These are phyloP conservation scores for Phenacoccus solenopsis DNA, from an alignment of 1,140 invertebrate genomes.

Conservation along the genomic window DNA sequence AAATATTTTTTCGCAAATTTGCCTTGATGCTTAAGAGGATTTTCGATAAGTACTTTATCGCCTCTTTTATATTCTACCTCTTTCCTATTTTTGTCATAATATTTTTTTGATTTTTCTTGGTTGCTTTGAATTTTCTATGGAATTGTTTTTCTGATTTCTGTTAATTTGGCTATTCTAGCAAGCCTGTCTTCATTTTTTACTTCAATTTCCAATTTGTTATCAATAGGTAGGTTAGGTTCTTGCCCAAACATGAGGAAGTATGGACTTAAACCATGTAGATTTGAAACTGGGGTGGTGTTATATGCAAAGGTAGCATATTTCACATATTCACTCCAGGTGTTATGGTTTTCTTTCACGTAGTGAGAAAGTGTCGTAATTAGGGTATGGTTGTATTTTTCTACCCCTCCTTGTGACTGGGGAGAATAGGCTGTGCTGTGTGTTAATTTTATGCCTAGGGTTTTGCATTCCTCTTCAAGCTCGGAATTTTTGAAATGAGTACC, in stretches of 20 bases:
- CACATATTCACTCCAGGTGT: background rate
- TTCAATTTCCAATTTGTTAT: background rate
- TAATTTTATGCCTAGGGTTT: background rate
- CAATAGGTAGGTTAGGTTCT: background rate
- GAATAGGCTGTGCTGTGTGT: background rate
- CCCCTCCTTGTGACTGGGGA: background rate
- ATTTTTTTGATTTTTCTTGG: background rate
- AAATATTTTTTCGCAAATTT: too few relatives aligned
- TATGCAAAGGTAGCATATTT: background rate
- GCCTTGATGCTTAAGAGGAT: too few relatives aligned
- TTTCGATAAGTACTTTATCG: too few relatives aligned
- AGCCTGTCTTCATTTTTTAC: background rate
- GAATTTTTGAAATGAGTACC: conserved; percentile 12
- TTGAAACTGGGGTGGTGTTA: background rate
- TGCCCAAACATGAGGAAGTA: background rate
- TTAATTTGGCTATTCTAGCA: background rate
- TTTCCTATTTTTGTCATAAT: background rate
- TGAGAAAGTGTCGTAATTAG: background rate
- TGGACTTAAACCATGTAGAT: background rate
- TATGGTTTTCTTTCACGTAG: conserved; percentile 8
- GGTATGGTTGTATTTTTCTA: background rate
- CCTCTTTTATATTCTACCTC: too few relatives aligned
- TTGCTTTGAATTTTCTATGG: background rate
- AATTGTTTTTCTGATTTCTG: background rate
- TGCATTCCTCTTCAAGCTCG: background rate